These are phyloP conservation scores for Dipodomys spectabilis DNA, from an alignment of 2,113 vertebrate genomes.

Conservation along the genomic window DNA sequence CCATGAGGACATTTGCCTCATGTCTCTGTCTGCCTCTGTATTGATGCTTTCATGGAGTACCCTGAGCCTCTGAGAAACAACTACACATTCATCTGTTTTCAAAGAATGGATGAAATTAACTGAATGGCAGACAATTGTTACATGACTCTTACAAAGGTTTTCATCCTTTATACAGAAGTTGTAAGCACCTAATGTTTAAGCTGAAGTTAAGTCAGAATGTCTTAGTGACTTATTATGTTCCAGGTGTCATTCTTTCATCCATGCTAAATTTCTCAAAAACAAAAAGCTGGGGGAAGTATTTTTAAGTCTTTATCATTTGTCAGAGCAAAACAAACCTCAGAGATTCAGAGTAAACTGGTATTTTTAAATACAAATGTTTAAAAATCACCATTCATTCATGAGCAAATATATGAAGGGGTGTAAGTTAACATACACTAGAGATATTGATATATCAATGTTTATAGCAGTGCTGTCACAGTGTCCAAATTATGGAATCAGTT, in stretches of 20 bases:
- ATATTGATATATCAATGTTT: too few species aligned
- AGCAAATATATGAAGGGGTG: too few species aligned
- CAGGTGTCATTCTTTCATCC: neutral
- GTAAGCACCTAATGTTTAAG: constrained; percentile 21
- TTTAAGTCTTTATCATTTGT: constrained; percentile 33
- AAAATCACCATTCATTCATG: neutral
- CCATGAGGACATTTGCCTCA: neutral
- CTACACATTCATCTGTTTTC: neutral
- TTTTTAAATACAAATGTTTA: neutral
- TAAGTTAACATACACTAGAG: too few species aligned
- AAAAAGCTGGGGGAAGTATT: neutral
- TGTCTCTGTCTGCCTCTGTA: neutral
- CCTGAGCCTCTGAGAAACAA: neutral
- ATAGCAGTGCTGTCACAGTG: too few species aligned
- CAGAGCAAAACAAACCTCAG: neutral
- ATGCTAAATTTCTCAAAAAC: constrained; percentile 1
- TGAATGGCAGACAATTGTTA: neutral
- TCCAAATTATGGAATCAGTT: too few species aligned
- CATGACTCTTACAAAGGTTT: neutral
- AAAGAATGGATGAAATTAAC: neutral
- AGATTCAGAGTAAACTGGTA: neutral
- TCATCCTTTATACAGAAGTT: neutral
- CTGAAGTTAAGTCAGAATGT: neutral
- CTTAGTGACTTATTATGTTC: neutral
- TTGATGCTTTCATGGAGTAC: neutral